phyloP scores from a whole-genome alignment of 2,797 vertebrate species.

The Alca torda region DNA sequence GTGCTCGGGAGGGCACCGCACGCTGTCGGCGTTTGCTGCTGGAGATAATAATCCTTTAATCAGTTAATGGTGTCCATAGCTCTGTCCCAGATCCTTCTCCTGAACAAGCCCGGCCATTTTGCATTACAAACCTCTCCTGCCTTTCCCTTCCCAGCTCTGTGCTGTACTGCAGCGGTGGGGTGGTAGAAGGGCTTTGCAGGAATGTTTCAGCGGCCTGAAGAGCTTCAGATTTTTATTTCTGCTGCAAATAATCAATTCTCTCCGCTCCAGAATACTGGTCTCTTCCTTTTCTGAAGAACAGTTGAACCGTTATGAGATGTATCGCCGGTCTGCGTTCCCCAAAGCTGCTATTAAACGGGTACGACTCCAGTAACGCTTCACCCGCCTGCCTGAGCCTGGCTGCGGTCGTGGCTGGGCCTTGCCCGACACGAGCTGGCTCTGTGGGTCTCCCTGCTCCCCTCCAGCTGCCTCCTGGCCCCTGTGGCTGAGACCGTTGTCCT shows the following conservation, averaged over 20 bases:
- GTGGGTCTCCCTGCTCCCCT: accelerated
- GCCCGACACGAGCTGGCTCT: accelerated
- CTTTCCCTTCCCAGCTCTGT: accelerated
- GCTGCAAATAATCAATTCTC: accelerated
- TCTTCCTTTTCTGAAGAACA: constrained; percentile 99
- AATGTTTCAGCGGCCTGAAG: accelerated
- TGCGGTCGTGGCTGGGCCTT: accelerated
- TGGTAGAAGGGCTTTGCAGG: neutral
- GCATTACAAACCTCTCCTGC: accelerated
- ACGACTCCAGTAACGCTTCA: neutral
- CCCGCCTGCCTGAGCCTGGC: neutral
- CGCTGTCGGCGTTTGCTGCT: neutral
- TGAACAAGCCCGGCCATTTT: accelerated
- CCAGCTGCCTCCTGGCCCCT: accelerated
- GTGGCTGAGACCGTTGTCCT: accelerated
- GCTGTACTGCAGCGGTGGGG: accelerated
- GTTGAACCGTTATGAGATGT: constrained; percentile 98
- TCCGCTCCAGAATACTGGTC: constrained; percentile 86
- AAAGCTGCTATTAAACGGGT: constrained; percentile 98
- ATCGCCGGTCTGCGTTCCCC: constrained; percentile 93
- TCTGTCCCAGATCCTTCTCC: neutral
- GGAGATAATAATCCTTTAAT: accelerated
- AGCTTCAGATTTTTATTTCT: neutral
- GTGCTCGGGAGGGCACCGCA: neutral
- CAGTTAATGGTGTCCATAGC: accelerated